These are phyloP conservation scores for Tamias sibiricus DNA, from an alignment of 2,113 vertebrate species.

Conservation along the genomic window DNA sequence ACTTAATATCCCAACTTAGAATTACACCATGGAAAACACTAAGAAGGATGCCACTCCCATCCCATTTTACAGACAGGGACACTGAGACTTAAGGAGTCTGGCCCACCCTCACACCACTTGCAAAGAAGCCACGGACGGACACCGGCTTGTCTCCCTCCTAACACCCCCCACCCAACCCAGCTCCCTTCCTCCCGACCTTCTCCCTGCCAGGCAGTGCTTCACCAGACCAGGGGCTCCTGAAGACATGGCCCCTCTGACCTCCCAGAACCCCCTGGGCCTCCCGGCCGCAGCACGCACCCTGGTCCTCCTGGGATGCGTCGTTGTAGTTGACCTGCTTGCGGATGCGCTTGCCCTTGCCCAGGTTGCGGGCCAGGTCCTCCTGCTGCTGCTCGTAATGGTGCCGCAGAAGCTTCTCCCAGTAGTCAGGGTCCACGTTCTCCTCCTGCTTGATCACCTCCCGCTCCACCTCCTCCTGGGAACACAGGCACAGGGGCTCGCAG, in stretches of 20 bases:
- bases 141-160: background rate
- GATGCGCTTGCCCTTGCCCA: slow-evolving; percentile 97
- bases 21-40: accelerated
- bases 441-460: slow-evolving; percentile 99
- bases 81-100: background rate
- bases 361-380: slow-evolving; percentile 96
- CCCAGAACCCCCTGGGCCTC: accelerated
- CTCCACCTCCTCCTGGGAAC: slow-evolving; percentile 95
- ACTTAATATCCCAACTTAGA: background rate
- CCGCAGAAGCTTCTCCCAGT: slow-evolving; percentile 98
- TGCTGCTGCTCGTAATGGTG: slow-evolving; percentile 99
- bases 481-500: accelerated
- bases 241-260: no score
- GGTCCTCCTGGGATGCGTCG: slow-evolving; percentile 97
- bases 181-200: accelerated
- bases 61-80: background rate
- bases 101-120: background rate
- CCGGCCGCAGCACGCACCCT: slow-evolving; percentile 86
- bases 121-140: background rate
- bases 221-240: background rate
- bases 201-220: background rate
- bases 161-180: background rate
- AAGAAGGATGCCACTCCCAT: accelerated
- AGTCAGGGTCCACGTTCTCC: slow-evolving; percentile 98
- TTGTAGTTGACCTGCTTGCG: slow-evolving; percentile 99